phyloP scores from a whole-genome alignment of 2,797 vertebrate genomes.

The Etheostoma perlongum region DNA sequence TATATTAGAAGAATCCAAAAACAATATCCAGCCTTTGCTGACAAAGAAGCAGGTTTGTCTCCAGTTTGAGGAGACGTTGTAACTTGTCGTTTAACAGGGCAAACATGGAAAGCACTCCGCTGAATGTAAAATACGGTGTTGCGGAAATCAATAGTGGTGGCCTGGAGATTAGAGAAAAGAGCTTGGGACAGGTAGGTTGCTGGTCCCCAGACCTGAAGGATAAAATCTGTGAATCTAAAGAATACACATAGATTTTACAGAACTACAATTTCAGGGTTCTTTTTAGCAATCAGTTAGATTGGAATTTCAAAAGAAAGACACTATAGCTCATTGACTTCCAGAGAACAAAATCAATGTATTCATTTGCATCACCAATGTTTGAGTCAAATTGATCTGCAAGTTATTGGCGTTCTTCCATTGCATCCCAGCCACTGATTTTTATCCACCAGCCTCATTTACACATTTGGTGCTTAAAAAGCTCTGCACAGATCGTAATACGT shows the following conservation, averaged over 20 bases:
- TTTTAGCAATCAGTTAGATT: constrained; percentile 4
- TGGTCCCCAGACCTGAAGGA: too few relatives aligned
- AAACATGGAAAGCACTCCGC: neutral
- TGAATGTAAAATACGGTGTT: neutral
- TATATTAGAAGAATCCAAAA: neutral
- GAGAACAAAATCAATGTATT: constrained; percentile 32
- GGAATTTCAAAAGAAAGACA: constrained; percentile 34
- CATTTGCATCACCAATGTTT: constrained; percentile 39
- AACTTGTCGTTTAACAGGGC: neutral
- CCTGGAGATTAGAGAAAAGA: too few relatives aligned
- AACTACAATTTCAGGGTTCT: neutral
- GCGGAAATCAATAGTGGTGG: neutral
- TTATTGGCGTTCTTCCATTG: constrained; percentile 18
- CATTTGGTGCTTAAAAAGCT: constrained; percentile 8
- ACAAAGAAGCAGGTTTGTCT: neutral
- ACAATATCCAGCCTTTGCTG: neutral
- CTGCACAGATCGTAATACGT: constrained; percentile 12
- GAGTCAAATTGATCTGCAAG: constrained; percentile 29
- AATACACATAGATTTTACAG: neutral
- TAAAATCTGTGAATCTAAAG: neutral
- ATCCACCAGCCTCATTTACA: constrained; percentile 19
- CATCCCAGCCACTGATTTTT: constrained; percentile 6
- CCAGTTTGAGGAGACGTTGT: neutral
- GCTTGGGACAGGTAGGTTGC: too few relatives aligned
- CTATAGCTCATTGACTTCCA: constrained; percentile 28